Base-by-base conservation (phyloP, 2,113 vertebrate species). In the Chroicocephalus ridibundus region DNA sequence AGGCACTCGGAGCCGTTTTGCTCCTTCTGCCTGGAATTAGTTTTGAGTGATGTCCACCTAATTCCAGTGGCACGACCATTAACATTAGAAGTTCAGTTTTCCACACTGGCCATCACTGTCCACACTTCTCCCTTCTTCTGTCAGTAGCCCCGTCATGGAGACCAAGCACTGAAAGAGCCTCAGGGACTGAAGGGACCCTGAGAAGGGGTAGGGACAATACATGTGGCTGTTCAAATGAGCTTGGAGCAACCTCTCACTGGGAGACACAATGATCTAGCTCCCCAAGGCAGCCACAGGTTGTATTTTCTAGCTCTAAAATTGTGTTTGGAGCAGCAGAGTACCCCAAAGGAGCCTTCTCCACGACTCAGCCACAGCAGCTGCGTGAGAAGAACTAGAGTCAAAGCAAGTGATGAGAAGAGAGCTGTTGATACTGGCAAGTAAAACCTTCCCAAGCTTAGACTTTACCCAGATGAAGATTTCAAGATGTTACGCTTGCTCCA, bases 401-500 rank as follows among this genome's bases (percentile, higher is more conserved):
- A 75, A 86, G 89, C 89, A 77, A 91, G 69, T 2, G 12, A 49
- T 14, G 16, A 68, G 66, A 58, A 82, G 22, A 26, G 58, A 75
- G 62, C 13, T 94, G 86, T 80, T 93, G 80, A 62, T 86, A 75
- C 80, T 91, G 81, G 77, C 87, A 96, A 94, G 81, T 62, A 91
- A 87, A 96, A 71, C 46, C 74, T 84, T 91, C 40, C 54, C 84
- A 91, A 95, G 91, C 25, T 6, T 58, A 89, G 83, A 70, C 74
- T 86, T 91, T 34, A 79, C 44, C 91, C 80, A 94, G 93, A 91
- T 16, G 58, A 96, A 88, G 60, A 90, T 51, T 86, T 88, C 91
- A 93, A 92, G 84, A 91, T 77, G 82, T 79, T 89, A 70, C 8
- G 11, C 40, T 69, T 55, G 70, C 78, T 90, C 70, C 89, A 95